Percentiles rank a stretch among this genome's conserved stretches.
Evolutionary conservation across 2,888 invertebrate species (phyloP).

Genomic region (Melipona bicolor): DNA sequence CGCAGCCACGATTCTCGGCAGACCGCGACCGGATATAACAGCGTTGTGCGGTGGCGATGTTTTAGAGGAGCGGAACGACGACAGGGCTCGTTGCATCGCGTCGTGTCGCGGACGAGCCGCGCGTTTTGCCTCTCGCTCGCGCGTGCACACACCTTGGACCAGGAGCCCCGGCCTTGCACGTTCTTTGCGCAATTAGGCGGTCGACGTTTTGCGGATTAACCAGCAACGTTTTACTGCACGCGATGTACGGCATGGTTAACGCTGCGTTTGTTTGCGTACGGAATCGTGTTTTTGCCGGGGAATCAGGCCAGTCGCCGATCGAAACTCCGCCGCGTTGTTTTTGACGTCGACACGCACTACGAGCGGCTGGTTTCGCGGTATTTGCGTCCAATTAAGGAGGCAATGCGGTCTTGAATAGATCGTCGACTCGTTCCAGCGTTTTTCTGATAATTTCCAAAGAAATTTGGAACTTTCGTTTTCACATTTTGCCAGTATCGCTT

Average conservation of each 20-base stretch:
- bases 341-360: neutral
- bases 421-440: neutral
- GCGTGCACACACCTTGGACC: constrained; percentile 20
- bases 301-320: neutral
- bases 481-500: no score
- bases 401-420: neutral
- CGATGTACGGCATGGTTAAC: neutral
- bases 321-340: neutral
- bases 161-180: neutral
- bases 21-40: constrained; percentile 62
- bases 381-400: neutral
- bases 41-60: constrained; percentile 67
- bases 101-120: neutral
- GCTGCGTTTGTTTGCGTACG: neutral
- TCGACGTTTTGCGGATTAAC: constrained; percentile 17
- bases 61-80: constrained; percentile 63
- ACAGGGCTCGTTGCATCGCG: constrained; percentile 40
- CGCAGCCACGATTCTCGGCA: constrained; percentile 39
- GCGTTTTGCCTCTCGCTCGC: neutral
- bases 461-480: neutral
- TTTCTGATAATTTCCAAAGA: neutral
- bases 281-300: neutral
- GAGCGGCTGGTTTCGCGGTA: neutral
- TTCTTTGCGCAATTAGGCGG: constrained; percentile 9
- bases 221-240: neutral